phyloP scores from a whole-genome alignment of 30 jellyfish, hydroid and myxozoan genomes.

The Rhopilema esculentum region DNA sequence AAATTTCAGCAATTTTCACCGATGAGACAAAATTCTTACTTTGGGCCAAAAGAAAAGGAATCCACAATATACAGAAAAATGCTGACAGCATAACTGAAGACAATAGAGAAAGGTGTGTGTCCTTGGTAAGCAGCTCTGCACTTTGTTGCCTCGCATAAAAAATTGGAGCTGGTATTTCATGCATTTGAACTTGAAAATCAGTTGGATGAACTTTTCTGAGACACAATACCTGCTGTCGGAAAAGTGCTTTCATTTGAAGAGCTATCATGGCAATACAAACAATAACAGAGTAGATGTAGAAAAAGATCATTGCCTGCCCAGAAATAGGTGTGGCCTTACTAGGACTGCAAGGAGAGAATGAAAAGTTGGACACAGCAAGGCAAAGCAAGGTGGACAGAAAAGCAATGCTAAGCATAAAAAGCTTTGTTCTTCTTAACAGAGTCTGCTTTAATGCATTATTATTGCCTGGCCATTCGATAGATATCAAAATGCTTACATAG shows the following conservation, averaged over 20 bases:
- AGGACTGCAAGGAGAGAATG: not conserved
- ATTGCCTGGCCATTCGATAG: not conserved
- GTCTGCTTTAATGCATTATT: not conserved
- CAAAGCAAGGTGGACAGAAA: not conserved
- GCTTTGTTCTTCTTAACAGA: not conserved
- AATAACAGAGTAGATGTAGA: not conserved
- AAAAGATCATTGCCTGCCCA: not conserved
- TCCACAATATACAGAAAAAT: not conserved
- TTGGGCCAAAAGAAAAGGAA: not conserved
- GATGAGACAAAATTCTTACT: not conserved
- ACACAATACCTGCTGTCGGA: not conserved
- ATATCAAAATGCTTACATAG: not conserved
- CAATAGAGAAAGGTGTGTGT: not conserved
- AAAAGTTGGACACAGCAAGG: not conserved
- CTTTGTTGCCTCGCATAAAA: not conserved
- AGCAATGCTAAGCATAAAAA: not conserved
- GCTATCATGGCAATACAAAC: not conserved
- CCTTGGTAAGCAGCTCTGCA: not conserved
- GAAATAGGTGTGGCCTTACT: not conserved
- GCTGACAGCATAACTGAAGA: not conserved
- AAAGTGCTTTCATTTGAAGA: not conserved
- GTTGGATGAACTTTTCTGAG: not conserved
- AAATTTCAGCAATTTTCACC: not conserved
- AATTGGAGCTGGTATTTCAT: not conserved
- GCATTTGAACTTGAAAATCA: not conserved